These are phyloP conservation scores for Drosophila demipolita DNA, from an alignment of 2,888 invertebrate genomes.

Conservation along the genomic window DNA sequence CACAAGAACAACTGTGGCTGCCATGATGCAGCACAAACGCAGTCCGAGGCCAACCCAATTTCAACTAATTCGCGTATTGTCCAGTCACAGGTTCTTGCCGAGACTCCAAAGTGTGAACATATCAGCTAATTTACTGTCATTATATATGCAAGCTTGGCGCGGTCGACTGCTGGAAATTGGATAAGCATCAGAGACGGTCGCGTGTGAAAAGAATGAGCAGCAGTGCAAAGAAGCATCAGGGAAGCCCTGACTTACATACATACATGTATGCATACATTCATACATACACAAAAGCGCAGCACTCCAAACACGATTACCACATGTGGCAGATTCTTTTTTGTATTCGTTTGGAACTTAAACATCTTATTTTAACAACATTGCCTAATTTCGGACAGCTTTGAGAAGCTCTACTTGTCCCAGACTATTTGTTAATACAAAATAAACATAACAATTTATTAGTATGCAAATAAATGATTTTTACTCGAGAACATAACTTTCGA, in stretches of 20 bases:
- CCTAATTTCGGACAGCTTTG: background rate
- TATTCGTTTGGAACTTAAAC: background rate
- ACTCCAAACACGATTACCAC: background rate
- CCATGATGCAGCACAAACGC: constrained; percentile 73
- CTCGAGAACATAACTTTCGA: background rate
- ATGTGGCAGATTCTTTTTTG: background rate
- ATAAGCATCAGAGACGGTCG: constrained; percentile 40
- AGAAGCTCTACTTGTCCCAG: background rate
- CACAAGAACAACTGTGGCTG: background rate
- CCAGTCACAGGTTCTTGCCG: constrained; percentile 34
- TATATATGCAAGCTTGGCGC: constrained; percentile 44
- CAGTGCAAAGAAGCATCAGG: constrained; percentile 6
- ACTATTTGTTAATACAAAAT: background rate
- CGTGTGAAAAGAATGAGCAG: constrained; percentile 53
- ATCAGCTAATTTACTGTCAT: constrained; percentile 58
- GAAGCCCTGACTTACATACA: constrained; percentile 6
- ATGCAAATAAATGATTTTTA: background rate
- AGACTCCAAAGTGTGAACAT: constrained; percentile 61
- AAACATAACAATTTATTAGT: background rate
- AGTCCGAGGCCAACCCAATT: constrained; percentile 52
- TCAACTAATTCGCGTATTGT: constrained; percentile 56
- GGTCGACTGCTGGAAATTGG: constrained; percentile 19
- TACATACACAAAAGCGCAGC: background rate
- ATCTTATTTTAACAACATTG: background rate
- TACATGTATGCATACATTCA: too few species aligned